phyloP scores from a whole-genome alignment of 2,113 vertebrate genomes.

The Mirounga angustirostris region DNA sequence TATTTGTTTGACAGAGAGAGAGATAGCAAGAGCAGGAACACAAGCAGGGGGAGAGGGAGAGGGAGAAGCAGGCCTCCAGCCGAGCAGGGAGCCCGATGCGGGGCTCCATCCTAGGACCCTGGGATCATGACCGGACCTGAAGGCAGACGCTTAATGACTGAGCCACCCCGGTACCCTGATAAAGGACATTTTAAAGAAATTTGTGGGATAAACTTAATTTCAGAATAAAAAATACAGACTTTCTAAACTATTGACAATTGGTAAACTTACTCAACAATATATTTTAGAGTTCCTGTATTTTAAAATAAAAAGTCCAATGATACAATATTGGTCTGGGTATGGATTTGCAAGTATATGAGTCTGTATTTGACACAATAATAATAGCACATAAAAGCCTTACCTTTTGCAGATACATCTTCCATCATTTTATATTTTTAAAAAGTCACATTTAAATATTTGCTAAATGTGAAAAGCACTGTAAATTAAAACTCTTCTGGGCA shows the following conservation, averaged over 20 bases:
- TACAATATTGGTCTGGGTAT: background rate
- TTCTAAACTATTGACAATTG: background rate
- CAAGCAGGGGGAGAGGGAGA: too few relatives aligned
- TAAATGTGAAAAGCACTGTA: background rate
- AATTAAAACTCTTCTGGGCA: background rate
- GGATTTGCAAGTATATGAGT: background rate
- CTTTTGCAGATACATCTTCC: background rate
- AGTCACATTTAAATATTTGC: background rate
- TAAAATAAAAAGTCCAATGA: background rate
- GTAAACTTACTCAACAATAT: background rate
- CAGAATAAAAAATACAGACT: background rate
- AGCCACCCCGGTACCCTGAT: background rate
- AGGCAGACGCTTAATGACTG: too few relatives aligned
- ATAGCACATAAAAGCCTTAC: background rate
- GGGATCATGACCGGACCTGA: too few relatives aligned
- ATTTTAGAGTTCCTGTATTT: slow-evolving; percentile 22
- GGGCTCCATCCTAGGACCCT: too few relatives aligned
- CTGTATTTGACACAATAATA: background rate
- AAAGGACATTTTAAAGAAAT: slow-evolving; percentile 26
- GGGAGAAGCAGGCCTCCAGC: too few relatives aligned
- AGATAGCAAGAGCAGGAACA: too few relatives aligned
- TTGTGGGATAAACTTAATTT: background rate
- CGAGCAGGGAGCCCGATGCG: too few relatives aligned
- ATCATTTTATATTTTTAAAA: background rate
- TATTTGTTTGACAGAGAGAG: too few relatives aligned